These are phyloP conservation scores for Callocephalon fimbriatum DNA, from an alignment of 2,113 vertebrate genomes.

Conservation along the genomic window DNA sequence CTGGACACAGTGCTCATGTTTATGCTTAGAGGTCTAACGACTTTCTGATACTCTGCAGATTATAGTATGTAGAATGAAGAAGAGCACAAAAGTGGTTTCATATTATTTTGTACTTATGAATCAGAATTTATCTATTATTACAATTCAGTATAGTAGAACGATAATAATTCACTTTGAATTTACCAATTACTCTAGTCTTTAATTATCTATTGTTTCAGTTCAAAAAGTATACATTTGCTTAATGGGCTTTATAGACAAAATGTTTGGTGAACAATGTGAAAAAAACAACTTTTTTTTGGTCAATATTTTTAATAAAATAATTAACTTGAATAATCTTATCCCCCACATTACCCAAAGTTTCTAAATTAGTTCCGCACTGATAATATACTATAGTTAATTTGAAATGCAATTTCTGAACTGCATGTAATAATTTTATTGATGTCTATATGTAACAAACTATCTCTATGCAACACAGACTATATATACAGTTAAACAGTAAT, in stretches of 20 bases:
- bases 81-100: not conserved
- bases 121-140: not conserved
- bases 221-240: not conserved
- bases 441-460: not conserved
- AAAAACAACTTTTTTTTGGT: not conserved
- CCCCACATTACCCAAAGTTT: not conserved
- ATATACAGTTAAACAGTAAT: not conserved
- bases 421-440: not conserved
- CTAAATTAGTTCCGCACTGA: not conserved
- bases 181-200: not conserved
- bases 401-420: not conserved
- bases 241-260: not conserved
- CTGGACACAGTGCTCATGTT: not conserved
- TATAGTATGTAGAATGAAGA: not conserved
- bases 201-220: not conserved
- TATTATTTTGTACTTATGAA: not conserved
- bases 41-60: not conserved
- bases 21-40: not conserved
- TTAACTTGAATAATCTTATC: not conserved
- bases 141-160: not conserved
- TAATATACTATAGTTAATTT: not conserved
- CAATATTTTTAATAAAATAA: not conserved
- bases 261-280: not conserved
- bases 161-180: not conserved
- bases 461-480: not conserved